A percentile compares a stretch with the other conserved stretches of the same genome.
Conservation (phyloP, 2,888 invertebrate species). For the Drosophila neutralis region DNA sequence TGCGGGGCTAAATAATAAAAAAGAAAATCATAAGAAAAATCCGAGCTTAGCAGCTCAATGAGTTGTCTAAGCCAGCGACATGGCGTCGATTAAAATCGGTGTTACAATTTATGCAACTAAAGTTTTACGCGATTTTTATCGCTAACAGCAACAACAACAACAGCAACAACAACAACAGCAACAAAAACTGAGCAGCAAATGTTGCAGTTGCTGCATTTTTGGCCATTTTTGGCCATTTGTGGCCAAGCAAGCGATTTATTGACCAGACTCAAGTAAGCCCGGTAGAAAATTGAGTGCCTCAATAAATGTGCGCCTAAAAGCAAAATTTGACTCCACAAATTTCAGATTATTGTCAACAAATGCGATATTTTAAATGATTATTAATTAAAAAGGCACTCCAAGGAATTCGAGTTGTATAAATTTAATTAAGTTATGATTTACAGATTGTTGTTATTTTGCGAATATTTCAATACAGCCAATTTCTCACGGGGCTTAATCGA, state of each 20-base stretch:
- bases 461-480: constrained; percentile 8
- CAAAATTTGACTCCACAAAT: background rate
- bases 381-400: background rate
- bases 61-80: constrained; percentile 71
- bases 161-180: constrained; percentile 23
- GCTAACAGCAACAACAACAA: constrained; percentile 27
- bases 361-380: background rate
- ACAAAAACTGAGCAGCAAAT: constrained; percentile 29
- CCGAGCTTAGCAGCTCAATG: constrained; percentile 53
- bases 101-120: constrained; percentile 81
- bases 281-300: constrained; percentile 37
- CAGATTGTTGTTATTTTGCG: background rate
- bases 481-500: constrained; percentile 40
- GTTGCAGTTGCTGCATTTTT: constrained; percentile 50
- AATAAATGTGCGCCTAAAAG: background rate
- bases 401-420: background rate
- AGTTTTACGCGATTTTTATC: constrained; percentile 77
- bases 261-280: constrained; percentile 40
- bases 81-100: constrained; percentile 76
- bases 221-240: constrained; percentile 46
- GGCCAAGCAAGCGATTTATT: constrained; percentile 75
- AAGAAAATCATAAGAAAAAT: constrained; percentile 4
- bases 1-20: background rate
- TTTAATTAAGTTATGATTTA: background rate
- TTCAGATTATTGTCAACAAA: background rate